Evolutionary conservation across 2,888 invertebrate species (phyloP).

Genomic region (Drosophila neotestacea): DNA sequence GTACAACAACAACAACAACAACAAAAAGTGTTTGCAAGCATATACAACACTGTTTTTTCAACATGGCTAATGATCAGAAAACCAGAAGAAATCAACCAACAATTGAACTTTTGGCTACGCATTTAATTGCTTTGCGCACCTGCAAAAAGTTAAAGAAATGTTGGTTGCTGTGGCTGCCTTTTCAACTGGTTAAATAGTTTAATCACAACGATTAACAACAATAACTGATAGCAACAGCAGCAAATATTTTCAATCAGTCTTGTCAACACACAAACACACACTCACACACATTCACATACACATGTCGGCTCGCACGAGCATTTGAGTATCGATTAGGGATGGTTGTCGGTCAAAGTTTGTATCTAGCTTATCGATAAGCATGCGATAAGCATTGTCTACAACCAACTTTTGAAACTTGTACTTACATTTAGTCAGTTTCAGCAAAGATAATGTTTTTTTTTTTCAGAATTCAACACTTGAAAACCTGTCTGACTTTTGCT

Average conservation of each 20-base stretch:
- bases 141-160: neutral
- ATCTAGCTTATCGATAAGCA: too few relatives aligned
- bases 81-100: neutral
- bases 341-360: conserved; percentile 3
- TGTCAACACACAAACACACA: neutral
- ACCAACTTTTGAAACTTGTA: neutral
- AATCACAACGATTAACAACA: conserved; percentile 26
- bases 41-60: conserved; percentile 10
- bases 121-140: conserved; percentile 2
- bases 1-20: too few relatives aligned
- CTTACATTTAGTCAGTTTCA: neutral
- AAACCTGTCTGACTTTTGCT: neutral
- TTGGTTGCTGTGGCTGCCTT: conserved; percentile 9
- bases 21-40: neutral
- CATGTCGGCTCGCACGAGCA: neutral
- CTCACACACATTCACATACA: neutral
- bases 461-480: too few relatives aligned
- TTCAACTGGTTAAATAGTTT: conserved; percentile 19
- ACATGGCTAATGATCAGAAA: neutral
- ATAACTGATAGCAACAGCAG: conserved; percentile 28
- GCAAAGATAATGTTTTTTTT: neutral
- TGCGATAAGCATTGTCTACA: too few relatives aligned
- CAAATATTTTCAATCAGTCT: conserved; percentile 6
- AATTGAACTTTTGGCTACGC: neutral
- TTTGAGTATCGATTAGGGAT: conserved; percentile 29